Evolutionary conservation across 2,113 vertebrate species (phyloP), one percentile per base, ranked within the genome.

Genomic region (Mustelus asterias): DNA sequence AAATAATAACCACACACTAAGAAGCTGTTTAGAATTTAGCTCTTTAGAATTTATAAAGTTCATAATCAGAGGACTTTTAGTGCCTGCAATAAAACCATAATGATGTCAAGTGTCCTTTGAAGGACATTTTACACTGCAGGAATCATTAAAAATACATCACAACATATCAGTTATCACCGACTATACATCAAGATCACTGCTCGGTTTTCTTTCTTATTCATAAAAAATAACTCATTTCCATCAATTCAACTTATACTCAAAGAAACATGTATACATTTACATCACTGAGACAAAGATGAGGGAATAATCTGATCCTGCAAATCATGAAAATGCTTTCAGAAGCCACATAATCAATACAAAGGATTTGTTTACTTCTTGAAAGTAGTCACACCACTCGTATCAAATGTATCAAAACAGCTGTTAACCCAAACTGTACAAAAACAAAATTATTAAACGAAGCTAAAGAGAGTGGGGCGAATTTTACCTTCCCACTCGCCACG

Each of bases 101-200:
- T n/a, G 58, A 92, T 92, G 33, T 63, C 88, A 92, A n/a, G 24
- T 63, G 29, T n/a, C 88, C 54, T 18, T 18, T n/a, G 58, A 92
- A 92, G 58, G 54, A n/a, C n/a, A 33, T 16, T 63, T 60, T 33
- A 92, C 58, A 63, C 60, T 92, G 88, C 58, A 92, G 88, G 60
- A 60, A 33, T 92, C 88, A 92, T 92, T n/a, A 92, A 92, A 92
- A 92, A 92, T 92, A 1, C 2, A 92, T n/a, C 44, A 88, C 44
- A 29, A 29, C 54, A 33, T 63, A n/a, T 90, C 54, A 90, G 18
- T 33, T 90, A 60, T 90, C 88, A 37, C 16, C 60, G 58, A 33
- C 88, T 63, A n/a, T 63, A 92, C 88, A 63, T 92, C 88, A 92
- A 63, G 5, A 63, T 63, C n/a, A 63, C 29, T 18, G 26, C 16